Percentiles rank a stretch among this genome's conserved stretches.
These are phyloP conservation scores for Periophthalmus magnuspinnatus DNA, from an alignment of 2,797 vertebrate genomes.

Conservation along the genomic window DNA sequence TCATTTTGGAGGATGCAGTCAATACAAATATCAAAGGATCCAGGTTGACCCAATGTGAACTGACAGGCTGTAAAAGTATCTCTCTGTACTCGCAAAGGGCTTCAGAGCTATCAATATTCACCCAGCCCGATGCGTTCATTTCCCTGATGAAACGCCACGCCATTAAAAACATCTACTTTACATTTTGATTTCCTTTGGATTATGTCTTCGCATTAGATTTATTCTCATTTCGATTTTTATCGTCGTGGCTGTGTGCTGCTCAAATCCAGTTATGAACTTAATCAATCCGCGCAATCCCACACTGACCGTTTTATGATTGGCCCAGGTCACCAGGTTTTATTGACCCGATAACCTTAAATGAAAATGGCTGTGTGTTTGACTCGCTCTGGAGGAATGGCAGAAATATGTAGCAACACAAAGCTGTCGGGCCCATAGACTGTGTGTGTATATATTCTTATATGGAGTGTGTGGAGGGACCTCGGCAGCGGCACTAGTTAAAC, in stretches of 20 bases:
- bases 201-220: conserved; percentile 69
- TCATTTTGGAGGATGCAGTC: conserved; percentile 27
- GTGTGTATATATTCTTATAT: no score
- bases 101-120: conserved; percentile 62
- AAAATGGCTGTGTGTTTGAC: conserved; percentile 64
- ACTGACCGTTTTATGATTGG: conserved; percentile 77
- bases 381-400: conserved; percentile 42
- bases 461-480: conserved; percentile 33
- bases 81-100: conserved; percentile 12
- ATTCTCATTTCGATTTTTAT: conserved; percentile 73
- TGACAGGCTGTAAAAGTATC: conserved; percentile 15
- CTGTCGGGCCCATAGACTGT: neutral
- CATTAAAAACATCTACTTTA: conserved; percentile 74
- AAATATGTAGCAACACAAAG: conserved; percentile 39
- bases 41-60: conserved; percentile 5
- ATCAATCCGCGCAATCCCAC: conserved; percentile 67
- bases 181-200: conserved; percentile 75
- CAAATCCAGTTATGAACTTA: conserved; percentile 78
- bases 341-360: conserved; percentile 75
- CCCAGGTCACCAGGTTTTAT: conserved; percentile 73
- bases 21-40: conserved; percentile 28
- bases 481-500: conserved; percentile 57
- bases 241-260: conserved; percentile 50
- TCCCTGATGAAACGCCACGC: conserved; percentile 61
- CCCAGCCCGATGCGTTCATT: conserved; percentile 54